Percentiles rank a stretch among this genome's conserved stretches.
Evolutionary conservation across 53 echinoderm and acorn worm genomes (phyloP).

Genomic region (Paelopatides confundens): DNA sequence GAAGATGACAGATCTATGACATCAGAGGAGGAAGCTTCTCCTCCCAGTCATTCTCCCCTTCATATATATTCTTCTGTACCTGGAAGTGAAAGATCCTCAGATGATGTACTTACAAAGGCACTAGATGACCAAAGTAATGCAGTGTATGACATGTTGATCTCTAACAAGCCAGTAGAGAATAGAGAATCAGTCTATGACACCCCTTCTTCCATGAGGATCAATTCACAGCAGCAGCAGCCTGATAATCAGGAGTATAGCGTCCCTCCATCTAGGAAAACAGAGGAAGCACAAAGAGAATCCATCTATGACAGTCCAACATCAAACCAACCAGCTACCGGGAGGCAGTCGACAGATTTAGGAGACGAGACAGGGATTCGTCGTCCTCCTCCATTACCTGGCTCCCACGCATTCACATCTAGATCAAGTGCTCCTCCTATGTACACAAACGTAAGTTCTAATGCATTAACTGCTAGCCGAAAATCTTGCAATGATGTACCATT

Average conservation of each 20-base stretch:
- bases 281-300: conserved; percentile 2
- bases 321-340: neutral
- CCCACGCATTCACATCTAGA: neutral
- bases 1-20: neutral
- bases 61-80: neutral
- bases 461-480: neutral
- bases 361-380: neutral
- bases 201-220: neutral
- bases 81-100: neutral
- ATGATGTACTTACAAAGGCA: neutral
- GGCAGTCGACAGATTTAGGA: neutral
- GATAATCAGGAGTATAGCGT: neutral
- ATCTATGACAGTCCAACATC: conserved; percentile 26
- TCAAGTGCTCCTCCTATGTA: conserved; percentile 1
- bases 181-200: neutral
- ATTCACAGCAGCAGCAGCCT: neutral
- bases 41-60: neutral
- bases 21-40: neutral
- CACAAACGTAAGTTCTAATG: conserved; percentile 23
- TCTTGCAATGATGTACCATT: neutral
- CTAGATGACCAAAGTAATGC: neutral
- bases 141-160: neutral
- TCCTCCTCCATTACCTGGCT: neutral
- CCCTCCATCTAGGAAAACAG: neutral
- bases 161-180: neutral